A percentile compares a stretch with the other conserved stretches of the same genome.
Conservation (phyloP, 2,797 vertebrate species). For the Arctocebus calabarensis region DNA sequence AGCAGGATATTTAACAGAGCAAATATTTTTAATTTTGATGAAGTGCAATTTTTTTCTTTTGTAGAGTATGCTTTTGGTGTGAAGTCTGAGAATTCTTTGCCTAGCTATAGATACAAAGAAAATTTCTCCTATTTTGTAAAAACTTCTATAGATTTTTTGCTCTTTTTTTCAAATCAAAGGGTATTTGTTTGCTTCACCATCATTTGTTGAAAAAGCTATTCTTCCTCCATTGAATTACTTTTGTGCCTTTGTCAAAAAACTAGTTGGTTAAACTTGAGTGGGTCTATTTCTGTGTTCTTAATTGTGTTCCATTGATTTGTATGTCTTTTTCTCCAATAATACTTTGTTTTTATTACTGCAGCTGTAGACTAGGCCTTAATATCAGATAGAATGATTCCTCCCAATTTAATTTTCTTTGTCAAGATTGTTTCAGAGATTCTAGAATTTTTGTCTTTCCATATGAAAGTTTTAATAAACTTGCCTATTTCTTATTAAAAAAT, state of each 20-base stretch:
- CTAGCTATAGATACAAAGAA: background rate
- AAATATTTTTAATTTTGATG: slow-evolving; percentile 33
- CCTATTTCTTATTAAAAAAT: background rate
- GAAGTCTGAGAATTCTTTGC: background rate
- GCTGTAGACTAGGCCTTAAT: background rate
- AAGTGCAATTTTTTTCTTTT: background rate
- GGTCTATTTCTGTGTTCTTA: background rate
- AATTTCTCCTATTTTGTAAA: background rate
- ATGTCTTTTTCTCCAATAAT: background rate
- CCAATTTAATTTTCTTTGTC: slow-evolving; percentile 15
- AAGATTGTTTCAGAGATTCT: slow-evolving; percentile 29
- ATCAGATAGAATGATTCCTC: background rate
- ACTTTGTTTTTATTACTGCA: slow-evolving; percentile 17
- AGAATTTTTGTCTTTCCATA: background rate
- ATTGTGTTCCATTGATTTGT: background rate
- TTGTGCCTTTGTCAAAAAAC: slow-evolving; percentile 47
- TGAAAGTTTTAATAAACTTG: slow-evolving; percentile 36
- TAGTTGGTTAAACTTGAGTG: background rate
- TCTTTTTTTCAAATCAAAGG: background rate
- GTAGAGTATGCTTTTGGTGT: background rate
- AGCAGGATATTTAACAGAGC: background rate
- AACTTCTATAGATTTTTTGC: background rate
- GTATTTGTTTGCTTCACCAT: background rate
- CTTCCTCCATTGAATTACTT: background rate
- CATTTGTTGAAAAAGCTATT: slow-evolving; percentile 14